phyloP scores from a whole-genome alignment of 1,140 invertebrate genomes.

The Stegodyphus mimosarum region DNA sequence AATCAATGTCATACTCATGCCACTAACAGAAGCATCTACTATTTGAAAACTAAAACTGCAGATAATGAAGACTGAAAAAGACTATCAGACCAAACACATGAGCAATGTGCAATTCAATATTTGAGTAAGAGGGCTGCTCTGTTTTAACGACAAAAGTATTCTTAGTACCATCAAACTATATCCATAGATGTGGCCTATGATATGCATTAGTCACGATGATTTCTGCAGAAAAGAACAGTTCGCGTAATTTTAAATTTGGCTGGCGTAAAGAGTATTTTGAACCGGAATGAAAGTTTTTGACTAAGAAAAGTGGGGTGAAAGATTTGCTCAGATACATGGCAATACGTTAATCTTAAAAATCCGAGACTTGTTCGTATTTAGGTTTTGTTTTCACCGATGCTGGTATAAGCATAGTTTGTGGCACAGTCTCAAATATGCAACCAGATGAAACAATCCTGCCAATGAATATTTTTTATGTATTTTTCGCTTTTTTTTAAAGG shows the following conservation, averaged over 20 bases:
- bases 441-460: constrained; percentile 1
- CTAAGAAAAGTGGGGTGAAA: not conserved
- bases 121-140: constrained; percentile 28
- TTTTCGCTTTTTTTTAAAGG: constrained; percentile 13
- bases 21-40: constrained; percentile 47
- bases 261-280: not conserved
- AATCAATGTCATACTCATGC: constrained; percentile 36
- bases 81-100: constrained; percentile 50
- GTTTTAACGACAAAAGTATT: constrained; percentile 21
- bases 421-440: constrained; percentile 19
- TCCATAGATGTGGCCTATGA: constrained; percentile 44
- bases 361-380: constrained; percentile 24
- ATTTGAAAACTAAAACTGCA: constrained; percentile 35
- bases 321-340: not conserved
- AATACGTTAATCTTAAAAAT: not conserved
- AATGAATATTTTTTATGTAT: constrained; percentile 5
- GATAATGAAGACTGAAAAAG: constrained; percentile 51
- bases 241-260: not conserved
- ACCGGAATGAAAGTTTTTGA: constrained; percentile 9
- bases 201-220: constrained; percentile 41
- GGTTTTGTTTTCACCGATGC: not conserved
- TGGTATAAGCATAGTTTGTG: constrained; percentile 7
- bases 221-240: constrained; percentile 22
- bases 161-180: constrained; percentile 17
- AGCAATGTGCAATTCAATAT: constrained; percentile 34